These are phyloP conservation scores for Mechanitis mazaeus DNA, from an alignment of 2,888 invertebrate species.

Conservation along the genomic window DNA sequence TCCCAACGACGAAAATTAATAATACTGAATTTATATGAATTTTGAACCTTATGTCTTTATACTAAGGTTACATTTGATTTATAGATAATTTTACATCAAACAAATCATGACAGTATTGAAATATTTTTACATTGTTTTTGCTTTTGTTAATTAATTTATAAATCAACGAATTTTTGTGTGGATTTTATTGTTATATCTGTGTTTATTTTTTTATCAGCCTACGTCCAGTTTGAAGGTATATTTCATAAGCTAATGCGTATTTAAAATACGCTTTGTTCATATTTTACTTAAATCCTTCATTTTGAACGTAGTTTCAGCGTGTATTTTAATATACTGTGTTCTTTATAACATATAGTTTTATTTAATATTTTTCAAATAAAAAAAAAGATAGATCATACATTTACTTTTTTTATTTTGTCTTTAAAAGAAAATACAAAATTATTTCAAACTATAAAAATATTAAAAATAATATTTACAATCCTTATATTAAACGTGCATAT, in stretches of 20 bases:
- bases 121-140: conserved; percentile 24
- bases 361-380: no score
- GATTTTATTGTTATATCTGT: conserved; percentile 10
- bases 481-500: conserved; percentile 15
- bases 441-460: conserved; percentile 6
- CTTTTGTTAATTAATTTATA: conserved; percentile 21
- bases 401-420: conserved; percentile 9
- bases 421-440: conserved; percentile 20
- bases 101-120: conserved; percentile 29
- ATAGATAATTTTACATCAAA: conserved; percentile 11
- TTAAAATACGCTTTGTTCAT: background rate
- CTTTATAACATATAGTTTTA: background rate
- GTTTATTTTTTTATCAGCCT: background rate
- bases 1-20: conserved; percentile 34
- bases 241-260: background rate
- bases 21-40: conserved; percentile 13
- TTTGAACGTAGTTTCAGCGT: background rate
- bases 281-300: background rate
- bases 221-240: background rate
- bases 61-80: conserved; percentile 14
- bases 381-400: background rate
- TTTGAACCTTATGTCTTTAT: conserved; percentile 9
- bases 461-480: conserved; percentile 23
- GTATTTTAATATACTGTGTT: conserved; percentile 3
- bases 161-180: conserved; percentile 24